phyloP scores from a whole-genome alignment of 2,888 invertebrate genomes.

The Ennomos quercinarius region DNA sequence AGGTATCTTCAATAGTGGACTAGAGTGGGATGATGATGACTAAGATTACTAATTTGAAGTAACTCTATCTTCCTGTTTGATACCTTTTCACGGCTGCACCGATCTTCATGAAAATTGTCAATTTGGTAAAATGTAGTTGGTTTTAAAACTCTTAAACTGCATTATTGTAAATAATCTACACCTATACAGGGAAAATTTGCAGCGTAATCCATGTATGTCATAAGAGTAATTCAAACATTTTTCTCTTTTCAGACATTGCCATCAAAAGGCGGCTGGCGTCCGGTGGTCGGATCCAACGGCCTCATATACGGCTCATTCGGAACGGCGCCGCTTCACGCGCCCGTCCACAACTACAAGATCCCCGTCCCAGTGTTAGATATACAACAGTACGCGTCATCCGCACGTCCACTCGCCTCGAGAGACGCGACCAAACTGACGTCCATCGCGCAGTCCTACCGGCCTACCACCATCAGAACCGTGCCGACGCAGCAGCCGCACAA shows the following conservation, averaged over 20 bases:
- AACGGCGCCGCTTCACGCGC: constrained; percentile 69
- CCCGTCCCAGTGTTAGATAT: constrained; percentile 66
- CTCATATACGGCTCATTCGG: constrained; percentile 67
- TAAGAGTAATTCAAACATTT: neutral
- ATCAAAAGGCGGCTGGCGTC: constrained; percentile 87
- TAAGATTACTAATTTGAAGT: too few relatives aligned
- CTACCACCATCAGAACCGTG: constrained; percentile 71
- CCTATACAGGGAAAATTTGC: too few relatives aligned
- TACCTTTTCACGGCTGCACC: too few relatives aligned
- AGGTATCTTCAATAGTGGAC: too few relatives aligned
- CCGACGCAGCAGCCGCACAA: constrained; percentile 60
- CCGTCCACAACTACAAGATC: constrained; percentile 63
- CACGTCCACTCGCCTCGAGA: constrained; percentile 69
- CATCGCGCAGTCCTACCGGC: constrained; percentile 78
- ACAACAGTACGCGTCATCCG: constrained; percentile 64
- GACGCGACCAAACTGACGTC: constrained; percentile 77
- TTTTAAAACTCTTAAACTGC: too few relatives aligned
- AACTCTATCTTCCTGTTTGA: too few relatives aligned
- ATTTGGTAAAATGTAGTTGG: too few relatives aligned
- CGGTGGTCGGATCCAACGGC: constrained; percentile 81
- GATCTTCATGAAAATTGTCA: too few relatives aligned
- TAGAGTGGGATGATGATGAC: too few relatives aligned
- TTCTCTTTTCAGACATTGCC: constrained; percentile 71
- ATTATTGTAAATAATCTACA: too few relatives aligned
- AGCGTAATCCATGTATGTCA: too few relatives aligned